Base-by-base conservation (phyloP, 2,113 vertebrate species). In the Fregetta grallaria region DNA sequence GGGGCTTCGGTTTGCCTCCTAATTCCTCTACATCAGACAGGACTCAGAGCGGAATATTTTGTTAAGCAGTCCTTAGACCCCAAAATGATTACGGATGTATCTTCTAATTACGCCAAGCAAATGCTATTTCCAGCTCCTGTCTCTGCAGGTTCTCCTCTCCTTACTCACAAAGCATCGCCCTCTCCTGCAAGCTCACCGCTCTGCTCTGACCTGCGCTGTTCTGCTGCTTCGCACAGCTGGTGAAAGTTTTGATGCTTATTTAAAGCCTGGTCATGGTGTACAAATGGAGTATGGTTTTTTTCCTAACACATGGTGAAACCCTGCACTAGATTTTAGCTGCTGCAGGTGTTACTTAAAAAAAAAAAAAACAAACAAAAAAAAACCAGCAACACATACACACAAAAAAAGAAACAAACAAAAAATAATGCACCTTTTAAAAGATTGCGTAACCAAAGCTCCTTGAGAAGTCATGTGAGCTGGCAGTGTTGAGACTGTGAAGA, bases 381-480 rank as follows among this genome's bases (percentile, higher is more conserved):
- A 89, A 10, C n/a, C 58, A 45, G 59, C 16, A 14, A 18, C 40
- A 84, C 40, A 84, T 8, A 45, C 18, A 38, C 18, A 65, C 13
- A 45, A 2, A 81, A 19, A 86, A 80, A 49, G 74, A 90, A 94
- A 95, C 84, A 94, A 88, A 92, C 3, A 71, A 82, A 86, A 83
- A 96, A 81, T 73, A 93, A 70, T 30, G 74, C 71, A 86, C 92
- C 90, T 97, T 92, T 80, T 85, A 80, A 80, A 94, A 80, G 90
- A 78, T 83, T 97, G 89, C 92, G 73, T 97, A 97, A 96, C 62
- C 92, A 83, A 91, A 95, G 89, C 91, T 96, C 95, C 92, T 91
- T 92, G 94, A 91, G 94, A 94, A 94, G 94, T 96, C 95, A 94
- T 95, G 76, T 78, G 93, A 96, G 90, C 89, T 94, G 97, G 95